Evolutionary conservation across 92 coral and sea anemone genomes (phyloP), one percentile per base, ranked within the genome.

Genomic region (Montipora capitata): DNA sequence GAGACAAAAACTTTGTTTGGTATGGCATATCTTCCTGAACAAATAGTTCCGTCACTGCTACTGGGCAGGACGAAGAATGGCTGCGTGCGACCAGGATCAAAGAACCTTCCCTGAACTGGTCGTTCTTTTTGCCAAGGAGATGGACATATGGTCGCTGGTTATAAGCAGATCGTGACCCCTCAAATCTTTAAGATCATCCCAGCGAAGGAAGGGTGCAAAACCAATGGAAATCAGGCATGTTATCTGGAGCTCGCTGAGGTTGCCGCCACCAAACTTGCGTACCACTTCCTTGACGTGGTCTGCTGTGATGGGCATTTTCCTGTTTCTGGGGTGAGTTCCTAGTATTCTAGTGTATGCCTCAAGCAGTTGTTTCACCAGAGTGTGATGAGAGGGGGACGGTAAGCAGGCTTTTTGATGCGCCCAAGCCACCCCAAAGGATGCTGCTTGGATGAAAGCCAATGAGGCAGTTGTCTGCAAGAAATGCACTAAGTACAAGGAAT

Each of bases 351-450:
- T 86, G 44, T 63, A 48, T 38, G 78, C 78, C 3, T 77, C 90
- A n/a, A 78, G 68, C 40, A 78, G 68, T n/a, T 86, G 90, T 27
- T 51, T 67, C 59, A 86, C 79, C 39, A 86, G 8, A 14, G 76
- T 59, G 38, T 85, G 75, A 4, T 85, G 81, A 2, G 38, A 15
- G 14, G 89, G 89, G 1, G 83, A 75, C 2, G 15, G 70, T 20
- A 18, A 44, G 15, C 83, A 78, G 0, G 72, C 83, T 39, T 85
- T 85, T 11, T 20, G 20, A 10, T 77, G 78, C 6, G 85, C 78
- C 90, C 90, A 86, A 11, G 85, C 85, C n/a, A 77, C 72, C 15
- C 69, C 77, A 48, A 52, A 85, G 35, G 73, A 68, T 75, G 89
- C 84, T 20, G 83, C 74, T 0, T 54, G 68, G 44, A 57, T 76